phyloP scores from a whole-genome alignment of 2,888 invertebrate species.

The Furcula furcula region DNA sequence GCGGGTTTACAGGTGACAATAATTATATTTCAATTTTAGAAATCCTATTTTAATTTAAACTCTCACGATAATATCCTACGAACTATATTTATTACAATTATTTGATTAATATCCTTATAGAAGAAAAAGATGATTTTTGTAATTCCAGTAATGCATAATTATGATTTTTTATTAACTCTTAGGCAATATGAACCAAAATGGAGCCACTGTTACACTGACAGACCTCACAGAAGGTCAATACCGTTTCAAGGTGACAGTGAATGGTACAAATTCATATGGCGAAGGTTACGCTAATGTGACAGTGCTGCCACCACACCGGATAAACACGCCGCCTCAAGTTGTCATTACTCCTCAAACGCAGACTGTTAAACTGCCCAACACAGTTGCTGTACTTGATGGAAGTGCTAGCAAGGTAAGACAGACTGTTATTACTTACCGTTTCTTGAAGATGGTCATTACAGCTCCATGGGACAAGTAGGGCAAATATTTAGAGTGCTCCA shows the following conservation, averaged over 20 bases:
- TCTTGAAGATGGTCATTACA: too few relatives aligned
- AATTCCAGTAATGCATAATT: too few relatives aligned
- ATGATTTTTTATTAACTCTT: too few relatives aligned
- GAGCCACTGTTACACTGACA: slow-evolving; percentile 90
- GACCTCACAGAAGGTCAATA: slow-evolving; percentile 94
- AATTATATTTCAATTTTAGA: too few relatives aligned
- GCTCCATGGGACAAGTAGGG: too few relatives aligned
- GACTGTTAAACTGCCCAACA: slow-evolving; percentile 94
- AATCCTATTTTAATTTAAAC: too few relatives aligned
- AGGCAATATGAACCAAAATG: slow-evolving; percentile 92
- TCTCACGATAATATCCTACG: too few relatives aligned
- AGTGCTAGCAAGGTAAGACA: slow-evolving; percentile 83
- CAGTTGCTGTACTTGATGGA: slow-evolving; percentile 94
- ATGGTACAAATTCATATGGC: slow-evolving; percentile 88
- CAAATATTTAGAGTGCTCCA: too few relatives aligned
- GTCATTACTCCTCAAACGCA: slow-evolving; percentile 93
- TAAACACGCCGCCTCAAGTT: slow-evolving; percentile 92
- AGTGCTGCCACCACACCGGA: slow-evolving; percentile 91
- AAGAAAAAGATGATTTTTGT: too few relatives aligned
- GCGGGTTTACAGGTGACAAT: slow-evolving; percentile 83
- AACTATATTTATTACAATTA: too few relatives aligned
- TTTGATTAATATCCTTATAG: too few relatives aligned
- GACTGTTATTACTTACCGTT: too few relatives aligned
- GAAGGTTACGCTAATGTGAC: slow-evolving; percentile 95
- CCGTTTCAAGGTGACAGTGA: slow-evolving; percentile 91